A percentile compares a stretch with the other conserved stretches of the same genome.
Evolutionary conservation across 2,888 invertebrate species (phyloP).

Genomic region (Pecten maximus): DNA sequence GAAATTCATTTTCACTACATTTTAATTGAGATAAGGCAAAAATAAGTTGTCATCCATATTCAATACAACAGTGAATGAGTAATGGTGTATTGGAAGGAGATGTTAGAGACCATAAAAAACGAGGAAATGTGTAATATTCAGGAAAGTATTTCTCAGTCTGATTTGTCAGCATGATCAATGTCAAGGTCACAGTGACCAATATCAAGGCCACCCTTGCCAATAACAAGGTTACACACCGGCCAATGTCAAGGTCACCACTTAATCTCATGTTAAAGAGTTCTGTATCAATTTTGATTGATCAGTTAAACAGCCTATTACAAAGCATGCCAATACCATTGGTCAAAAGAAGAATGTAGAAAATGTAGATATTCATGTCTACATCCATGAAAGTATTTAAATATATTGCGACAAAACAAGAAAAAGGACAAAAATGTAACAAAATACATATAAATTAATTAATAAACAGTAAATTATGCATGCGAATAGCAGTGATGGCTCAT

Average conservation of each 20-base stretch:
- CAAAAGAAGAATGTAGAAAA: neutral
- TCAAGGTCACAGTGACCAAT: neutral
- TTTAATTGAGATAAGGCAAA: neutral
- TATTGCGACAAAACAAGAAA: neutral
- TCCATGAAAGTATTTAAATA: neutral
- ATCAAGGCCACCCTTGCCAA: neutral
- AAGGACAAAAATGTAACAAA: neutral
- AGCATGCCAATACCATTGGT: neutral
- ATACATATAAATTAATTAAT: neutral
- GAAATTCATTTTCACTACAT: neutral
- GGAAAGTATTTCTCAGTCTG: neutral
- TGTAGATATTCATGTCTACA: neutral
- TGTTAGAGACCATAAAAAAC: neutral
- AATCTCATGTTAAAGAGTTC: too few relatives aligned
- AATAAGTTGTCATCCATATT: neutral
- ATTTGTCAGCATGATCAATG: neutral
- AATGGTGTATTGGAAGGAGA: neutral
- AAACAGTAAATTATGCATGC: neutral
- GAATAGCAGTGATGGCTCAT: neutral
- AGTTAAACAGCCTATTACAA: neutral
- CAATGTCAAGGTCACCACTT: neutral
- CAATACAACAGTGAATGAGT: neutral
- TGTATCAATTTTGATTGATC: too few relatives aligned
- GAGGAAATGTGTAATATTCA: neutral
- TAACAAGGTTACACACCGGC: neutral